These are phyloP conservation scores for Chiropotes sagulatus DNA, from an alignment of 2,797 vertebrate genomes.

Conservation along the genomic window DNA sequence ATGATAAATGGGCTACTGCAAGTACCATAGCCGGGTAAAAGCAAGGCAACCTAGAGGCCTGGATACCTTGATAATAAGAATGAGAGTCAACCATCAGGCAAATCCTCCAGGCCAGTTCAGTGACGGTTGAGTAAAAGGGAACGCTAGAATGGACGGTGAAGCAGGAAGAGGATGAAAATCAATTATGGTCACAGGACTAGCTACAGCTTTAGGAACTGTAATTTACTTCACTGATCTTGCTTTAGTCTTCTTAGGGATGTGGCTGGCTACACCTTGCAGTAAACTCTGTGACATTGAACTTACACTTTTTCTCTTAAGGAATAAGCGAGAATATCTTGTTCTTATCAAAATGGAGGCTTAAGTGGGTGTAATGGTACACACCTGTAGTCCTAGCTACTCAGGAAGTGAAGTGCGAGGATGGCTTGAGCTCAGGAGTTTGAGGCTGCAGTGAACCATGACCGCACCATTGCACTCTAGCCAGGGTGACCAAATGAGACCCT, in stretches of 20 bases:
- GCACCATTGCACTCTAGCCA: neutral
- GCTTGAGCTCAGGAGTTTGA: neutral
- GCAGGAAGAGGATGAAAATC: neutral
- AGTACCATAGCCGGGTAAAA: neutral
- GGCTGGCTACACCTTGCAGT: neutral
- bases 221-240: neutral
- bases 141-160: neutral
- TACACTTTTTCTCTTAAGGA: neutral
- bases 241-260: neutral
- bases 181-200: neutral
- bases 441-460: neutral
- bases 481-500: neutral
- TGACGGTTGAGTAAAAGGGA: neutral
- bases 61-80: neutral
- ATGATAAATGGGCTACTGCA: neutral
- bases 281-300: neutral
- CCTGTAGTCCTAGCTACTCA: neutral
- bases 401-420: neutral
- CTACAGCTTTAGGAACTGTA: neutral
- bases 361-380: neutral
- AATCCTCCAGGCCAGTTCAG: neutral
- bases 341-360: neutral
- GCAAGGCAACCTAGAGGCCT: neutral
- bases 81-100: neutral
- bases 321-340: neutral